A percentile compares a stretch with the other conserved stretches of the same genome.
phyloP scores from a whole-genome alignment of 2,113 vertebrate genomes.

The Copsychus sechellarum region DNA sequence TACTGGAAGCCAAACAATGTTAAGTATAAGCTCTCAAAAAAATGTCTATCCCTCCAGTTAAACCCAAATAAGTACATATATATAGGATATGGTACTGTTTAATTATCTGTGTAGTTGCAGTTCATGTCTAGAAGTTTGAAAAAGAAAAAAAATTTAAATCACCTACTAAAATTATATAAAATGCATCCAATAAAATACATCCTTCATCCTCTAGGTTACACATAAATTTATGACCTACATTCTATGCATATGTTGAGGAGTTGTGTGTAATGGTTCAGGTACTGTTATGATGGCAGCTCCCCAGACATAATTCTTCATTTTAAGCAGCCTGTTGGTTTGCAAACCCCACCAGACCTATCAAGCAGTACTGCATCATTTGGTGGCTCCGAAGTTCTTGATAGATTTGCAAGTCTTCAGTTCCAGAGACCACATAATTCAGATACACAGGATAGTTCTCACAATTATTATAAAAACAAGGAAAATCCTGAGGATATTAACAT shows the following conservation, averaged over 20 bases:
- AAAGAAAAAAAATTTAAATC: neutral
- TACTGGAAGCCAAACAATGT: neutral
- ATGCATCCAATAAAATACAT: neutral
- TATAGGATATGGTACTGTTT: neutral
- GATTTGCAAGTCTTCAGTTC: neutral
- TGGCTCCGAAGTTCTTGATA: neutral
- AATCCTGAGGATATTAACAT: neutral
- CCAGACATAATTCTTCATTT: neutral
- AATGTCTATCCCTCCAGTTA: neutral
- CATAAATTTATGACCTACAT: neutral
- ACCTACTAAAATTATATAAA: neutral
- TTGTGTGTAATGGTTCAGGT: neutral
- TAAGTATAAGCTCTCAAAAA: neutral
- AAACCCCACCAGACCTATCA: neutral
- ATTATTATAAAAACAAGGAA: neutral
- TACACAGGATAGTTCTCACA: neutral
- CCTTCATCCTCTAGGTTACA: neutral
- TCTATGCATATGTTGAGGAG: neutral
- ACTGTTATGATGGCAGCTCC: neutral
- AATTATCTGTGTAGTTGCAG: neutral
- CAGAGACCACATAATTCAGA: neutral
- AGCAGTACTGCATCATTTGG: neutral
- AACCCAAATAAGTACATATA: neutral
- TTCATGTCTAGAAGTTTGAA: neutral
- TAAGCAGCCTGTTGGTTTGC: neutral